Conservation (phyloP, 1,140 invertebrate species). For the Orchestia grillus region DNA sequence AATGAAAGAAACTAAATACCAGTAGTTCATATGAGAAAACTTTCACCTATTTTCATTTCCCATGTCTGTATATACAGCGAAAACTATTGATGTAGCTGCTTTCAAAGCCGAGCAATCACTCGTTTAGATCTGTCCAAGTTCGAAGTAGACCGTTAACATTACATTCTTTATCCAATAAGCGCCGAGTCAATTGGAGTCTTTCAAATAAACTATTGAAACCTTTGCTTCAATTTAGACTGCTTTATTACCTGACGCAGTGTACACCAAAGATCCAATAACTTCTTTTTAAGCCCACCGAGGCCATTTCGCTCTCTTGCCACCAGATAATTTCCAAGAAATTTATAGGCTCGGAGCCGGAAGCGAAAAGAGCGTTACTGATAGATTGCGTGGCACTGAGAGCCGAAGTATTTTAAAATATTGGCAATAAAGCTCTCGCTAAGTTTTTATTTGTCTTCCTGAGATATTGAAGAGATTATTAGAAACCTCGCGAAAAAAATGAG, state of each 20-base stretch:
- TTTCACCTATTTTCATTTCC: not conserved
- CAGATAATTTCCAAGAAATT: not conserved
- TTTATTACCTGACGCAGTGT: not conserved
- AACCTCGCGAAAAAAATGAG: not conserved
- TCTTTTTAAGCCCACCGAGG: not conserved
- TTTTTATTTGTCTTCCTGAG: constrained; percentile 7
- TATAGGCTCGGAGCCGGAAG: not conserved
- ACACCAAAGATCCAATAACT: not conserved
- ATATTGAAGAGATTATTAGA: not conserved
- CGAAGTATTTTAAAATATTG: not conserved
- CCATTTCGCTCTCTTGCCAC: not conserved
- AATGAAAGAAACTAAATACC: not conserved
- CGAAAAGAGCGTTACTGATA: not conserved
- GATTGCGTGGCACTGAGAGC: not conserved
- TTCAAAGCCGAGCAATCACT: not conserved
- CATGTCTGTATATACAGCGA: not conserved
- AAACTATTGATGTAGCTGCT: not conserved
- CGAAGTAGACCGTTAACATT: not conserved
- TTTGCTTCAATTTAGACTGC: not conserved
- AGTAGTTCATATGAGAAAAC: not conserved
- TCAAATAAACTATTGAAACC: not conserved
- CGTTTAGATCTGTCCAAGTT: not conserved
- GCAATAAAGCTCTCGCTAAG: not conserved
- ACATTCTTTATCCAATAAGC: not conserved
- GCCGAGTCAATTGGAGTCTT: not conserved